A percentile compares a stretch with the other conserved stretches of the same genome.
Conservation (phyloP, 2,888 invertebrate genomes). For the Rhagonycha fulva region DNA sequence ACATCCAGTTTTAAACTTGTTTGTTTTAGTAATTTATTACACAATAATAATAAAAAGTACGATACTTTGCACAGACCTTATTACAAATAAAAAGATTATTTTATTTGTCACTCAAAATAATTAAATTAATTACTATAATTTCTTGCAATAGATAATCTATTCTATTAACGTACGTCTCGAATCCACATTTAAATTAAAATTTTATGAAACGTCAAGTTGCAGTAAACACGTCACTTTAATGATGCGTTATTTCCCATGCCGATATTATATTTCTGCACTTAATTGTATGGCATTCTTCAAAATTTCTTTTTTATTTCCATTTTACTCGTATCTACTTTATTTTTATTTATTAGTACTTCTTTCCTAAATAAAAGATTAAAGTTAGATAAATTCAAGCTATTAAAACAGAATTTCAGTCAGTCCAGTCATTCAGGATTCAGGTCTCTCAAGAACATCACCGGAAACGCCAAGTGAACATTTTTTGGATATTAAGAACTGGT, state of each 20-base stretch:
- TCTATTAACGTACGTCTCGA: not conserved
- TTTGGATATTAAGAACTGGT: slow-evolving; percentile 2
- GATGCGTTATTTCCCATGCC: not conserved
- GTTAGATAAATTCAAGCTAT: not conserved
- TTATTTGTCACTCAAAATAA: not conserved
- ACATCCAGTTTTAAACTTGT: slow-evolving; percentile 28
- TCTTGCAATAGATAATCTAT: not conserved
- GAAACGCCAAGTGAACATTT: not conserved
- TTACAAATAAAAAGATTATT: not conserved
- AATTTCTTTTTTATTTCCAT: not conserved
- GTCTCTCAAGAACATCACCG: not conserved
- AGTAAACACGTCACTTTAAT: not conserved
- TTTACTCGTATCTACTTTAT: not conserved
- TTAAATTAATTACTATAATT: not conserved
- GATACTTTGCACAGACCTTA: not conserved
- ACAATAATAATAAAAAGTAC: not conserved
- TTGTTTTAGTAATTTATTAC: slow-evolving; percentile 26
- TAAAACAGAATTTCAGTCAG: not conserved
- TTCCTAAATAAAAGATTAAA: not conserved
- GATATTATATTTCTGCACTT: not conserved
- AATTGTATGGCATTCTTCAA: not conserved
- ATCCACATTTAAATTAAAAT: not conserved
- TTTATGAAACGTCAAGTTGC: not conserved
- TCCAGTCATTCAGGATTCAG: not conserved
- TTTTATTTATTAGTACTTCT: not conserved